These are phyloP conservation scores for Drosophila sturtevanti DNA, from an alignment of 1,140 invertebrate species.

Conservation along the genomic window DNA sequence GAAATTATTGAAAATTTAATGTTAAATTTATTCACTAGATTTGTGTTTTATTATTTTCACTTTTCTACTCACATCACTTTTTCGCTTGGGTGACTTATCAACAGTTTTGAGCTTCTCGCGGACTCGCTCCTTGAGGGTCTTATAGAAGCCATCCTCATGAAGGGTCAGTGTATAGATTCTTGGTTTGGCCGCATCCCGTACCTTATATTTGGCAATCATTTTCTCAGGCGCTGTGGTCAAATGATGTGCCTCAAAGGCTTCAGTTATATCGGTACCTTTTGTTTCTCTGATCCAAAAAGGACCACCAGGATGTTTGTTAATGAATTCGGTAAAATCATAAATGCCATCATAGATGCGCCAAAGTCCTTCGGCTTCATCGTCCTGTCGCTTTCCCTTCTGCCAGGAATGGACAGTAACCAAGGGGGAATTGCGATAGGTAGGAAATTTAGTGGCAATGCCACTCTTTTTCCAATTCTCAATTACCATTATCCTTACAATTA, in stretches of 20 bases:
- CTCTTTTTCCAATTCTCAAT: constrained; percentile 73
- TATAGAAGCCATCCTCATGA: constrained; percentile 87
- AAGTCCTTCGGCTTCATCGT: constrained; percentile 87
- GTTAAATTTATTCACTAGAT: background rate
- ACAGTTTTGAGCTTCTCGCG: constrained; percentile 83
- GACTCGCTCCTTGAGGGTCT: constrained; percentile 85
- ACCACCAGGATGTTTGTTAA: constrained; percentile 88
- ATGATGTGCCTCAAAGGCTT: constrained; percentile 87
- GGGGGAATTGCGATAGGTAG: constrained; percentile 67
- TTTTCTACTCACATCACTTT: constrained; percentile 69
- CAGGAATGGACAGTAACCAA: constrained; percentile 81
- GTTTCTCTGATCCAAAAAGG: constrained; percentile 86
- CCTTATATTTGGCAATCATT: constrained; percentile 85
- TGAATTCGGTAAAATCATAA: constrained; percentile 87
- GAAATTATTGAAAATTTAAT: no score
- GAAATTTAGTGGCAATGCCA: constrained; percentile 76
- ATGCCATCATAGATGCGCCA: constrained; percentile 88
- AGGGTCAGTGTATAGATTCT: constrained; percentile 87
- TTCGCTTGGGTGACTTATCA: constrained; percentile 74
- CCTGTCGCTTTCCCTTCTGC: constrained; percentile 84
- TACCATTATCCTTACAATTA: constrained; percentile 53
- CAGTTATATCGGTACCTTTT: constrained; percentile 89
- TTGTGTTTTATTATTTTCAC: background rate
- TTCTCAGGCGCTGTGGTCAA: constrained; percentile 83
- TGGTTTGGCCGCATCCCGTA: constrained; percentile 83